These are phyloP conservation scores for Aphidius ervi DNA, from an alignment of 1,140 invertebrate genomes.

Conservation along the genomic window DNA sequence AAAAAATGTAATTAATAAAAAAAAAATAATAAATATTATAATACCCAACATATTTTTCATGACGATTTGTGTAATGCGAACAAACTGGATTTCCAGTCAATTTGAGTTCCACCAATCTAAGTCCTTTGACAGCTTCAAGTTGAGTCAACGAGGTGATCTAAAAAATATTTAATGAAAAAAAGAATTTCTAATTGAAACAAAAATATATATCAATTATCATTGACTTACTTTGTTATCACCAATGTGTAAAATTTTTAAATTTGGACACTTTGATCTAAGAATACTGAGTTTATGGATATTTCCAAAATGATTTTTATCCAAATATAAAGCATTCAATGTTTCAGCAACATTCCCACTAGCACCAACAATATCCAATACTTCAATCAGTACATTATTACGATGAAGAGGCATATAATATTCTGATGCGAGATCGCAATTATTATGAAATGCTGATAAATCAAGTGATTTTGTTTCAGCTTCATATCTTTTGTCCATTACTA, in stretches of 20 bases:
- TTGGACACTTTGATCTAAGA: constrained; percentile 62
- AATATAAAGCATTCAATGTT: constrained; percentile 73
- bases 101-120: constrained; percentile 70
- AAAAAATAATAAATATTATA: constrained; percentile 31
- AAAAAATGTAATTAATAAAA: constrained; percentile 43
- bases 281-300: constrained; percentile 63
- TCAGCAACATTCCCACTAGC: constrained; percentile 65
- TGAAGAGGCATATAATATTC: constrained; percentile 74
- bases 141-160: constrained; percentile 69
- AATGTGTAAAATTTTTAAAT: constrained; percentile 76
- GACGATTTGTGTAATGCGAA: constrained; percentile 67
- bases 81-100: constrained; percentile 79
- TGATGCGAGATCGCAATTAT: constrained; percentile 68
- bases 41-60: constrained; percentile 83
- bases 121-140: constrained; percentile 65
- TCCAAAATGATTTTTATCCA: constrained; percentile 76
- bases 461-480: constrained; percentile 70
- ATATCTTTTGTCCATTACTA: constrained; percentile 76
- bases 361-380: constrained; percentile 72
- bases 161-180: constrained; percentile 25
- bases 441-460: constrained; percentile 75
- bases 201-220: not conserved
- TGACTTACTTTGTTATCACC: constrained; percentile 74
- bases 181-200: too few species aligned
- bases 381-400: constrained; percentile 64